Conservation (phyloP, 1,140 invertebrate species). For the Copidosoma floridanum region DNA sequence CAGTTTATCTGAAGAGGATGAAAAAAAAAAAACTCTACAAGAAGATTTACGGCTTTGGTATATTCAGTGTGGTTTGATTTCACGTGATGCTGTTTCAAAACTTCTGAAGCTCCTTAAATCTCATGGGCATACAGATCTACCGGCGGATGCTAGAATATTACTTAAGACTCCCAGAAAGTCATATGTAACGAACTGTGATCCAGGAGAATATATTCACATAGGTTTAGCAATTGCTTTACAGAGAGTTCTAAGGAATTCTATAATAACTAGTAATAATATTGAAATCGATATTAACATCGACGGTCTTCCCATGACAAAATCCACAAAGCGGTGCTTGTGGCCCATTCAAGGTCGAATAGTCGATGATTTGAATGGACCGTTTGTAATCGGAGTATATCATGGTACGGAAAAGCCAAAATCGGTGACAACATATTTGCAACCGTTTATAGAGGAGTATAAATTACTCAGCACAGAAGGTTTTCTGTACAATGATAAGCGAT, state of each 20-base stretch:
- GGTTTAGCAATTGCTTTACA: background rate
- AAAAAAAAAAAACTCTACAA: no score
- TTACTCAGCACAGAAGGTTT: background rate
- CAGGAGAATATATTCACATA: constrained; percentile 1
- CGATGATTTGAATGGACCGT: background rate
- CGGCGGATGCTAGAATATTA: background rate
- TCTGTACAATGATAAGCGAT: background rate
- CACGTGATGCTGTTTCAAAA: background rate
- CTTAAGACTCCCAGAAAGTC: background rate
- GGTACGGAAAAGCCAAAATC: background rate
- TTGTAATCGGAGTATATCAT: background rate
- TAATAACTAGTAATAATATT: background rate
- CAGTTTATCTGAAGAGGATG: no score
- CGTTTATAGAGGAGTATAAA: background rate
- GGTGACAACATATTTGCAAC: background rate
- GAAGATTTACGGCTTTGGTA: no score
- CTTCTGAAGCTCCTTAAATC: background rate
- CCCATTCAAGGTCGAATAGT: constrained; percentile 1
- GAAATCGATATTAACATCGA: background rate
- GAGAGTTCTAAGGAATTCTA: background rate
- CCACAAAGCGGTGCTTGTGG: background rate
- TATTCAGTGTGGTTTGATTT: no score
- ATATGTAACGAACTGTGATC: background rate
- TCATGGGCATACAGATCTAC: background rate
- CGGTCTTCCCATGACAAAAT: background rate